Evolutionary conservation across 2,888 invertebrate genomes (phyloP), one percentile per base, ranked within the genome.

Genomic region (Drosophila vallismaia): DNA sequence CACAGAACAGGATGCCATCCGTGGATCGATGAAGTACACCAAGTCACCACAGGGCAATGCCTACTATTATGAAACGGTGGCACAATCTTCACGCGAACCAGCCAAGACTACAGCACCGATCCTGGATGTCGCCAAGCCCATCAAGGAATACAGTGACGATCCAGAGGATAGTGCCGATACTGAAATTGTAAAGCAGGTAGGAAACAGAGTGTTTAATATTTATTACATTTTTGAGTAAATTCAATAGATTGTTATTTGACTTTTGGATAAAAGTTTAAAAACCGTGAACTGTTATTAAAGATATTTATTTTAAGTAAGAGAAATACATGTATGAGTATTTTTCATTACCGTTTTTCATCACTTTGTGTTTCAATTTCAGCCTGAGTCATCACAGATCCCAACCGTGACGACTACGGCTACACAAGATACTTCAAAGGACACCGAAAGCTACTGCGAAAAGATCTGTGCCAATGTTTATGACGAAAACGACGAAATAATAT

Each of bases 401-500:
- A 14, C 64, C 28, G 42, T n/a, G 5, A 29, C 66, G 24, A 51
- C 52, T 45, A 44, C 40, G 2, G 6, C 58, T 10, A 28, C 81
- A 8, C 73, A 59, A 14, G 66, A 62, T 3, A 76, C 75, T 49
- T 77, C 83, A 40, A 87, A 87, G 71, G 90, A 90, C 44, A 84
- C 83, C 3, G 91, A 91, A 68, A 90, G 88, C 3, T 90, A 90
- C 72, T 91, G 91, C 38, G 91, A 91, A 64, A 86, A 89, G 14
- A 87, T 91, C 46, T 91, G 91, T 69, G 89, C 91, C 10, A 91
- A 91, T 71, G 89, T 91, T 1, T 90, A 91, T 60, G 90, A 91
- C 68, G 91, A 90, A 36, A 89, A 89, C 60, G 91, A 91, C 57
- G 90, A 91, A 75, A 87, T 91, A 28, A 86, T 91, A 1, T 91